Conservation (phyloP, 2,113 vertebrate species). For the Athene cunicularia region DNA sequence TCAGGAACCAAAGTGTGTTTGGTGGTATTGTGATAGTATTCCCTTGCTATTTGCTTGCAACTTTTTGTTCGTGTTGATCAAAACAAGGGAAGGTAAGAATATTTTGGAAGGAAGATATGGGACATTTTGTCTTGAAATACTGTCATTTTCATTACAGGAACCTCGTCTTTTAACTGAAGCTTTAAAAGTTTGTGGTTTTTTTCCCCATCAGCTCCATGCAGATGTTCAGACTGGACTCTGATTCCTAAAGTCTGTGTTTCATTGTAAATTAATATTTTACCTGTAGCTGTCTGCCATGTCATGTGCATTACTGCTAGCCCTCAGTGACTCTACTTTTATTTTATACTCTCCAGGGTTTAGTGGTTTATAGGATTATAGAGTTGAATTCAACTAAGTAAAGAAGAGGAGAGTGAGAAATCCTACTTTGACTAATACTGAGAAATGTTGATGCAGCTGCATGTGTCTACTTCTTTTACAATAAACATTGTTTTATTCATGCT, state of each 20-base stretch:
- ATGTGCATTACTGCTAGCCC: neutral
- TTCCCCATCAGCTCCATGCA: neutral
- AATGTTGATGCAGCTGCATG: neutral
- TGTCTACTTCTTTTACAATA: slow-evolving; percentile 34
- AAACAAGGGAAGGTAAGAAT: neutral
- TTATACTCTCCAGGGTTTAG: neutral
- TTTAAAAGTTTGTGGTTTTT: neutral
- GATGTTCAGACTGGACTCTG: neutral
- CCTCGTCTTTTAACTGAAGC: neutral
- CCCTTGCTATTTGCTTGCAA: neutral
- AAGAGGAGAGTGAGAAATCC: neutral
- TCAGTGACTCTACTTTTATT: neutral
- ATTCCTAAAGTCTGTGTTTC: neutral
- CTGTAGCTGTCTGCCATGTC: neutral
- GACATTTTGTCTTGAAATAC: neutral
- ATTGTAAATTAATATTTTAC: neutral
- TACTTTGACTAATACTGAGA: neutral
- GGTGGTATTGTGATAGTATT: neutral
- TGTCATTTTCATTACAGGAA: neutral
- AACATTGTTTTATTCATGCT: slow-evolving; percentile 56
- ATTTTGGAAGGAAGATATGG: neutral
- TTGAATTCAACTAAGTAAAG: neutral
- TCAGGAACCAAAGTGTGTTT: neutral
- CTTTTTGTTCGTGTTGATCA: neutral
- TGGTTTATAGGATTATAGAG: slow-evolving; percentile 11